Conservation (phyloP, 2,888 invertebrate species). For the Polymixis lichenea region DNA sequence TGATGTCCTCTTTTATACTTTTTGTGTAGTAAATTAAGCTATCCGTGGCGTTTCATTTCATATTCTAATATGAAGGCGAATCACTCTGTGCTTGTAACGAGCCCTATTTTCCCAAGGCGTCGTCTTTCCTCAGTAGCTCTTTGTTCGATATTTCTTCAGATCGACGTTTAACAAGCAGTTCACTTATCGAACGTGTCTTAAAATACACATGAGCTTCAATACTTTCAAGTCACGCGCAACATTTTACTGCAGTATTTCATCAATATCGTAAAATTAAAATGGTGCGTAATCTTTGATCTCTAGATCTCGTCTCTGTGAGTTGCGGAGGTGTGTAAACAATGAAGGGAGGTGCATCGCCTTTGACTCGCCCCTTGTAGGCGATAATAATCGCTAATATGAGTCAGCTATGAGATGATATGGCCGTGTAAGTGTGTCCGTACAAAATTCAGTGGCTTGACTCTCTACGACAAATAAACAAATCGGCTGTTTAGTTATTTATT, state of each 20-base stretch:
- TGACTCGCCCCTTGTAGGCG: slow-evolving; percentile 52
- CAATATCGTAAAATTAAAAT: slow-evolving; percentile 80
- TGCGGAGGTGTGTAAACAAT: slow-evolving; percentile 71
- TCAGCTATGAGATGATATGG: slow-evolving; percentile 50
- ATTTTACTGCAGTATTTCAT: slow-evolving; percentile 75
- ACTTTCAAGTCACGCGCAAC: slow-evolving; percentile 67
- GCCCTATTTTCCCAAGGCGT: slow-evolving; percentile 55
- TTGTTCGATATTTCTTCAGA: slow-evolving; percentile 46
- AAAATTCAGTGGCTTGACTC: neutral
- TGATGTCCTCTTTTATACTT: slow-evolving; percentile 20
- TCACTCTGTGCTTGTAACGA: slow-evolving; percentile 45
- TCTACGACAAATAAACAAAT: neutral
- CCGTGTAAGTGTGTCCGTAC: neutral
- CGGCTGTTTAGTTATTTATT: neutral
- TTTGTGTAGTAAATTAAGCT: slow-evolving; percentile 32
- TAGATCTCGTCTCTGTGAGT: slow-evolving; percentile 56
- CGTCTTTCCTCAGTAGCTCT: slow-evolving; percentile 35
- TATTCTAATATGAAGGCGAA: slow-evolving; percentile 45
- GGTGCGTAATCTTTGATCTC: slow-evolving; percentile 80
- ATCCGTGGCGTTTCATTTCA: slow-evolving; percentile 45
- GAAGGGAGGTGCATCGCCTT: slow-evolving; percentile 55
- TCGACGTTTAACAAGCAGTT: slow-evolving; percentile 39
- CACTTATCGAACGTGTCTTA: slow-evolving; percentile 59
- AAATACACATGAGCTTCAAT: slow-evolving; percentile 66
- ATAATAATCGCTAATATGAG: slow-evolving; percentile 57